Evolutionary conservation across 92 coral and sea anemone genomes (phyloP).

Genomic region (Plumapathes pennacea): DNA sequence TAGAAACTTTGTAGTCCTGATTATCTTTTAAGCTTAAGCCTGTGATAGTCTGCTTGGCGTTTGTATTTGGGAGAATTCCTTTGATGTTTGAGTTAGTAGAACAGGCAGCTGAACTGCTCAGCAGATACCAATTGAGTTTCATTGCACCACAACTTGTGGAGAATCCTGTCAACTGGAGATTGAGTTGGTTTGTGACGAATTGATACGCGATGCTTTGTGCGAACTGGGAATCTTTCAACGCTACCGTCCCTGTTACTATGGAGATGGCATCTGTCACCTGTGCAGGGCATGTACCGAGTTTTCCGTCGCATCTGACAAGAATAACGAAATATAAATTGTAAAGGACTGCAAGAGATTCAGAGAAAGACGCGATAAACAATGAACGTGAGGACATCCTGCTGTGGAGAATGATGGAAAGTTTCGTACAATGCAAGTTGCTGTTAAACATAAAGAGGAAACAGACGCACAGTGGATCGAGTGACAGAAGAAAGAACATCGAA

Average conservation of each 20-base stretch:
- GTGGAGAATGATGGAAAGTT: no score
- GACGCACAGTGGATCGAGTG: no score
- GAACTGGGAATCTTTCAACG: constrained; percentile 42
- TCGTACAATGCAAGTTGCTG: no score
- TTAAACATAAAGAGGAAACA: no score
- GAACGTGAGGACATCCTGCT: no score
- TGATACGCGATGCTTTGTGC: constrained; percentile 48
- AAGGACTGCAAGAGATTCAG: no score
- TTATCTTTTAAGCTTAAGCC: constrained; percentile 61
- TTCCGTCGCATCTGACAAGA: constrained; percentile 77
- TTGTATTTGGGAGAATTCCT: neutral
- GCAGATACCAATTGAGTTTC: neutral
- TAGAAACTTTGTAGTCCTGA: constrained; percentile 71
- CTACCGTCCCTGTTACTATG: constrained; percentile 52
- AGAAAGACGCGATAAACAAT: no score
- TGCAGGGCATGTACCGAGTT: constrained; percentile 80
- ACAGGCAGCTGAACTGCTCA: neutral
- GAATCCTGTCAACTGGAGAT: constrained; percentile 56
- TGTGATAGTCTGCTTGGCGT: constrained; percentile 35
- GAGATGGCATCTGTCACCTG: constrained; percentile 44
- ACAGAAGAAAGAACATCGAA: no score
- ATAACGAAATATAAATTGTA: no score
- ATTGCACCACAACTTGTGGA: constrained; percentile 62
- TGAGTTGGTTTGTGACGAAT: constrained; percentile 47
- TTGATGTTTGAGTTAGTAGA: neutral